Evolutionary conservation across 2,888 invertebrate species (phyloP).

Genomic region (Stictocephala bisonia): DNA sequence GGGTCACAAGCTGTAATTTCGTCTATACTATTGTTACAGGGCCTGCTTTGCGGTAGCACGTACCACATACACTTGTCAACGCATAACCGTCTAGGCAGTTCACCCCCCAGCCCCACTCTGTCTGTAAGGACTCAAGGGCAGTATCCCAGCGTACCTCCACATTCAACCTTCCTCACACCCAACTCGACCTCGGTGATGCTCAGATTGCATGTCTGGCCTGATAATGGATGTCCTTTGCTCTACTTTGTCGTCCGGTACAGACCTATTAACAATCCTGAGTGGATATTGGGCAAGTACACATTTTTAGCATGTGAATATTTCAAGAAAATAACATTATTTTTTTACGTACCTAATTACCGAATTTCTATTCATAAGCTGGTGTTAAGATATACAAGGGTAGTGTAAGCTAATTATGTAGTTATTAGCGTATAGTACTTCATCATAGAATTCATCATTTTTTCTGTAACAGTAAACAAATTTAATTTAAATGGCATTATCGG

Average conservation of each 20-base stretch:
- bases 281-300: slow-evolving; percentile 73
- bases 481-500: too few relatives aligned
- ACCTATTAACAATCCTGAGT: slow-evolving; percentile 72
- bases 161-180: slow-evolving; percentile 73
- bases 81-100: slow-evolving; percentile 78
- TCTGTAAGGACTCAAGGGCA: slow-evolving; percentile 79
- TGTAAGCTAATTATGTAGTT: too few relatives aligned
- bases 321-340: too few relatives aligned
- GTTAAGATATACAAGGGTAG: too few relatives aligned
- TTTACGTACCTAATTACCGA: too few relatives aligned
- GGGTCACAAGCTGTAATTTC: too few relatives aligned
- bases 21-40: slow-evolving; percentile 60
- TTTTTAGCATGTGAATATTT: too few relatives aligned
- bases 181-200: slow-evolving; percentile 77
- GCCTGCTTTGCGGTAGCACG: slow-evolving; percentile 77
- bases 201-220: slow-evolving; percentile 77
- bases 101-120: slow-evolving; percentile 75
- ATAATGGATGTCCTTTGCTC: slow-evolving; percentile 77
- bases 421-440: too few relatives aligned
- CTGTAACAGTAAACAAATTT: too few relatives aligned
- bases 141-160: slow-evolving; percentile 75
- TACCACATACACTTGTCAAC: slow-evolving; percentile 78
- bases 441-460: too few relatives aligned
- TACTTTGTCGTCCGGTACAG: slow-evolving; percentile 78
- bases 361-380: too few relatives aligned